Percentiles rank a stretch among this genome's conserved stretches.
These are phyloP conservation scores for Hoplodrina ambigua DNA, from an alignment of 2,888 invertebrate species.

Conservation along the genomic window DNA sequence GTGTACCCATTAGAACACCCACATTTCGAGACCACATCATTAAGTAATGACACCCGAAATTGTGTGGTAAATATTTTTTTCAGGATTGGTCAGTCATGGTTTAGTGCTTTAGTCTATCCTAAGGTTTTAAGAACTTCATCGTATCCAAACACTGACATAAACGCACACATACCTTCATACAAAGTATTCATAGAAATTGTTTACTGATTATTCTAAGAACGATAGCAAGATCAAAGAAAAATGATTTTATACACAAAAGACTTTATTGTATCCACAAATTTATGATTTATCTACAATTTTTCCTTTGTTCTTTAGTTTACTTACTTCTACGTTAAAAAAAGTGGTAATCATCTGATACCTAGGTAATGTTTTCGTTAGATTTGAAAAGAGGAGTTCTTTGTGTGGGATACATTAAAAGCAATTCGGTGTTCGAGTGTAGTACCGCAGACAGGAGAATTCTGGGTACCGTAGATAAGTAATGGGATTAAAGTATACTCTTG, in stretches of 20 bases:
- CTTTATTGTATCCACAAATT: constrained; percentile 21
- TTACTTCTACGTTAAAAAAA: constrained; percentile 14
- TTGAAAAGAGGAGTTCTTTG: constrained; percentile 27
- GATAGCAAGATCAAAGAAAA: constrained; percentile 33
- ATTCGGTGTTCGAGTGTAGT: constrained; percentile 54
- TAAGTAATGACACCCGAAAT: not conserved
- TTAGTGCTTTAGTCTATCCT: not conserved
- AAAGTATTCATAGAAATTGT: constrained; percentile 14
- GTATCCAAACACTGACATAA: constrained; percentile 11
- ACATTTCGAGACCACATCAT: no score
- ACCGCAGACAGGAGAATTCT: constrained; percentile 54
- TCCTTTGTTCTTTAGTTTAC: constrained; percentile 36
- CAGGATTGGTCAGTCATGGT: no score
- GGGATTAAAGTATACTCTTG: constrained; percentile 53
- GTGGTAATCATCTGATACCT: constrained; percentile 14
- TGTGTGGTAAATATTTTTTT: not conserved
- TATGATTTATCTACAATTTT: constrained; percentile 28
- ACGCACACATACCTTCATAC: not conserved
- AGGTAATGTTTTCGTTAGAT: constrained; percentile 8
- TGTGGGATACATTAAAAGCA: constrained; percentile 42
- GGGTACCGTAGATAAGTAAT: constrained; percentile 55
- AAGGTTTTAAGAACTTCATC: not conserved
- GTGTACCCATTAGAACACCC: no score
- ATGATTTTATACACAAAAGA: constrained; percentile 27
- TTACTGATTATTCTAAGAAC: constrained; percentile 28